Evolutionary conservation across 1,140 invertebrate species (phyloP).

Genomic region (Tachypleus tridentatus): DNA sequence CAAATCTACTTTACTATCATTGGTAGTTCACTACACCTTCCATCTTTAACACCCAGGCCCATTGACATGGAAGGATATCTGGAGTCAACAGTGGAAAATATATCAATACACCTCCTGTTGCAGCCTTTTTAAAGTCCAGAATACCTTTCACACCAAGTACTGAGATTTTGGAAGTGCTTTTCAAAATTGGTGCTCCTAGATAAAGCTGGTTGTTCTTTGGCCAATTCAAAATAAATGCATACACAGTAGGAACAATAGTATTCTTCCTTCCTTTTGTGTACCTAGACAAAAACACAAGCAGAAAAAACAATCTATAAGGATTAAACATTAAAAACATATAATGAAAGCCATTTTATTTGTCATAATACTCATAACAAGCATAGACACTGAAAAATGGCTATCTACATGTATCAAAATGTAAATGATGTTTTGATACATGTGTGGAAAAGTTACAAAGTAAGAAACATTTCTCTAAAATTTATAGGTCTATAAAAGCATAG

Average conservation of each 20-base stretch:
- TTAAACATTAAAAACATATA: background rate
- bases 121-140: background rate
- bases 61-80: background rate
- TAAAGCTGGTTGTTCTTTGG: conserved; percentile 42
- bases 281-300: conserved; percentile 21
- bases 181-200: conserved; percentile 29
- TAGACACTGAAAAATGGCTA: background rate
- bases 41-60: conserved; percentile 19
- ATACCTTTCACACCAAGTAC: conserved; percentile 5
- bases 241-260: conserved; percentile 39
- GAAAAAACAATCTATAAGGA: conserved; percentile 1
- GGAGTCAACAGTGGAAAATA: conserved; percentile 13
- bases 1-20: too few relatives aligned
- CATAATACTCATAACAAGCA: background rate
- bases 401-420: too few relatives aligned
- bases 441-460: too few relatives aligned
- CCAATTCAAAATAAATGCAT: conserved; percentile 54
- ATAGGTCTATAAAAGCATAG: too few relatives aligned
- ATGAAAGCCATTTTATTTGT: background rate
- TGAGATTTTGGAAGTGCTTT: background rate
- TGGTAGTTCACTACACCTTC: too few relatives aligned
- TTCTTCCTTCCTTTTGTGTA: conserved; percentile 41
- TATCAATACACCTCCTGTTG: background rate
- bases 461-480: too few relatives aligned
- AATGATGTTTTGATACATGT: too few relatives aligned